Evolutionary conservation across 2,797 vertebrate genomes (phyloP).

Genomic region (Gymnopithys bicolor): DNA sequence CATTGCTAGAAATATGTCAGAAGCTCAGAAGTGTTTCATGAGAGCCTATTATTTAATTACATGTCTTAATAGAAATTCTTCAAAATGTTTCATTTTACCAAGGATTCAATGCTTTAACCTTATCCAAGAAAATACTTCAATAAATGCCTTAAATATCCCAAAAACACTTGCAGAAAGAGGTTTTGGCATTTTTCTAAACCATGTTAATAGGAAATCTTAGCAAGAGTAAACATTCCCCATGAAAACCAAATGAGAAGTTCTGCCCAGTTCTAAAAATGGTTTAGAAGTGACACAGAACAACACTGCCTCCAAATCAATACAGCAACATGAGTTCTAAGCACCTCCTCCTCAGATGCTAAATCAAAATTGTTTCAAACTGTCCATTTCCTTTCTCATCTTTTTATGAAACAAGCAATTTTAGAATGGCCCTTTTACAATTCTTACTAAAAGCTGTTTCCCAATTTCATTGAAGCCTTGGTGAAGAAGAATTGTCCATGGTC

Average conservation of each 20-base stretch:
- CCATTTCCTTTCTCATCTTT: not conserved
- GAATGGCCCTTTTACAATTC: not conserved
- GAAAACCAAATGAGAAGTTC: not conserved
- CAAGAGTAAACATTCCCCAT: not conserved
- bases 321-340: not conserved
- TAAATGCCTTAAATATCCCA: not conserved
- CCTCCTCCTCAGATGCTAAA: not conserved
- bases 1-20: not conserved
- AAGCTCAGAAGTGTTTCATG: not conserved
- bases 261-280: not conserved
- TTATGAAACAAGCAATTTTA: not conserved
- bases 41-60: not conserved
- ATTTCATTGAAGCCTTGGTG: not conserved
- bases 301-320: not conserved
- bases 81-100: not conserved
- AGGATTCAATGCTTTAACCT: not conserved
- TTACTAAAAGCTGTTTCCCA: not conserved
- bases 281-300: not conserved
- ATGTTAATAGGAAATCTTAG: not conserved
- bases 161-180: not conserved
- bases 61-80: not conserved
- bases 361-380: not conserved
- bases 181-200: not conserved
- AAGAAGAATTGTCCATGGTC: not conserved
- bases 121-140: not conserved